These are phyloP conservation scores for Camponotus vicinus DNA, from an alignment of 1,140 invertebrate species.

Conservation along the genomic window DNA sequence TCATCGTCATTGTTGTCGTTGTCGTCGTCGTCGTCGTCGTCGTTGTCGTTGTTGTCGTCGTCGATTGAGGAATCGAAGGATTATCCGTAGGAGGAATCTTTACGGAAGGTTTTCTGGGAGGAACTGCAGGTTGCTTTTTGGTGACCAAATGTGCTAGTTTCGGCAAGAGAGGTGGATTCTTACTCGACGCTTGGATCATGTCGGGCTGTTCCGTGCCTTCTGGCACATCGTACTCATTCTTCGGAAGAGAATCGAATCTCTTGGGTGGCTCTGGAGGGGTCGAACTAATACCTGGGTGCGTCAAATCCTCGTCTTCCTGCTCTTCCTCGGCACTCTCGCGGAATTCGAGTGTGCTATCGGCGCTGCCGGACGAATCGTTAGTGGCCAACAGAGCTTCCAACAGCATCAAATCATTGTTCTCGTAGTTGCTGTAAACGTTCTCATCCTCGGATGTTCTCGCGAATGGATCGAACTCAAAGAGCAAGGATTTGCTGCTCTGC, in stretches of 20 bases:
- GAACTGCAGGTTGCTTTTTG: constrained; percentile 81
- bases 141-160: constrained; percentile 79
- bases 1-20: background rate
- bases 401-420: constrained; percentile 80
- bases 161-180: constrained; percentile 82
- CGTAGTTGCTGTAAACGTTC: constrained; percentile 77
- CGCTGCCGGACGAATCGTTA: constrained; percentile 78
- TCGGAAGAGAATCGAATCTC: constrained; percentile 85
- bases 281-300: constrained; percentile 33
- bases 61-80: background rate
- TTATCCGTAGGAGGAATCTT: background rate
- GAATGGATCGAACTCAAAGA: constrained; percentile 82
- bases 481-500: constrained; percentile 77
- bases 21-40: background rate
- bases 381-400: constrained; percentile 79
- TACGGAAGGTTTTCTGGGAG: constrained; percentile 75
- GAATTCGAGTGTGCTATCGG: constrained; percentile 75
- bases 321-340: constrained; percentile 75
- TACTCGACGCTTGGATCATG: constrained; percentile 62
- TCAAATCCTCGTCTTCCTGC: constrained; percentile 73
- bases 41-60: background rate
- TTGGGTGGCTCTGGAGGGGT: constrained; percentile 85
- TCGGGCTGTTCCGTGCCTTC: constrained; percentile 77
- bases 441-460: constrained; percentile 64
- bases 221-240: constrained; percentile 81